Conservation (phyloP, 2,797 vertebrate genomes). For the Poeciliopsis presidionis region DNA sequence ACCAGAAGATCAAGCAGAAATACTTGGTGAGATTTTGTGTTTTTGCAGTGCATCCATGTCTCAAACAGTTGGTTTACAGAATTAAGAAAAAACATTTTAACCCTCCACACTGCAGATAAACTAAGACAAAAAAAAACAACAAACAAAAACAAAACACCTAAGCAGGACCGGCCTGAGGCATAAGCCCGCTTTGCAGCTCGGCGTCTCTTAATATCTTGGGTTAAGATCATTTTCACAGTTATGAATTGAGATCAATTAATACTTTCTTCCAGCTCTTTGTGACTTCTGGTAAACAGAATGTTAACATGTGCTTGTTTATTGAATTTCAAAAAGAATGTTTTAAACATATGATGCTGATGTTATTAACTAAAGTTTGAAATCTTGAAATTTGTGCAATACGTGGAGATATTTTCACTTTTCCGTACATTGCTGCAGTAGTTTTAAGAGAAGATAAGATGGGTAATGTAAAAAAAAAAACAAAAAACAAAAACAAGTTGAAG, state of each 20-base stretch:
- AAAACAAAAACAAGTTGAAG: not conserved
- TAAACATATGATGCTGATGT: not conserved
- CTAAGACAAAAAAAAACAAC: not conserved
- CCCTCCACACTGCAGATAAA: not conserved
- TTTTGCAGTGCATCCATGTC: not conserved
- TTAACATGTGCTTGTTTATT: not conserved
- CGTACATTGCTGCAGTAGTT: not conserved
- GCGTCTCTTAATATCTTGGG: not conserved
- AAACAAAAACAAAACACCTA: not conserved
- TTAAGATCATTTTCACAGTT: not conserved
- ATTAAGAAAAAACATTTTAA: not conserved
- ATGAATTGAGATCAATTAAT: not conserved
- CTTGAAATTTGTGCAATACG: not conserved
- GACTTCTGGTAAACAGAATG: not conserved
- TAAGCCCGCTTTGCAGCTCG: not conserved
- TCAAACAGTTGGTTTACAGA: not conserved
- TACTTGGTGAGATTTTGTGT: too few species aligned
- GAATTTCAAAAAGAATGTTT: not conserved
- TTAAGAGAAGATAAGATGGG: too few species aligned
- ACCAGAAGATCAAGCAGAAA: too few species aligned
- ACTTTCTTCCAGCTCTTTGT: not conserved
- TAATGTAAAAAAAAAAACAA: too few species aligned
- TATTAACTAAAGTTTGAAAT: not conserved
- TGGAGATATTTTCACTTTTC: not conserved
- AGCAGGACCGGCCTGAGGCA: not conserved